phyloP scores from a whole-genome alignment of 2,888 invertebrate species.

The Lobophora halterata region DNA sequence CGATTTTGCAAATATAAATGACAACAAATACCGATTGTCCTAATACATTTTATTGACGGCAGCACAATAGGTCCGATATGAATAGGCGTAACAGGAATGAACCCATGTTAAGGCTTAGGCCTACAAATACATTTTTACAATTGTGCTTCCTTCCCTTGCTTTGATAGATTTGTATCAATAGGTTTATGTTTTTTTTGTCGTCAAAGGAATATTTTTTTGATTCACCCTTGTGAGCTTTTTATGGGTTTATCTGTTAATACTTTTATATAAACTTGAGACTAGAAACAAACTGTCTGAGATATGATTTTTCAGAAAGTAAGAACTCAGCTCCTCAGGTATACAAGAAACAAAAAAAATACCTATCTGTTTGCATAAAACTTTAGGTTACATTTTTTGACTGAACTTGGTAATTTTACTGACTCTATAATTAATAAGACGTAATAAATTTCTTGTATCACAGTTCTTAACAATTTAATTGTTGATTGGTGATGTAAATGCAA shows the following conservation, averaged over 20 bases:
- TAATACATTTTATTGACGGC: constrained; percentile 49
- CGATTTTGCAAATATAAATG: constrained; percentile 47
- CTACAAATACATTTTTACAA: constrained; percentile 36
- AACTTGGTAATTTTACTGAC: no score
- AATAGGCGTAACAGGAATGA: constrained; percentile 38
- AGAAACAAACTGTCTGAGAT: not conserved
- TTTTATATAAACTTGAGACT: not conserved
- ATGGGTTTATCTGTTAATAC: constrained; percentile 1
- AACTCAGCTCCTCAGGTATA: no score
- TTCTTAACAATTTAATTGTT: no score
- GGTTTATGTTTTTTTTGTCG: constrained; percentile 38
- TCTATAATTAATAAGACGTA: no score
- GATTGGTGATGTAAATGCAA: no score
- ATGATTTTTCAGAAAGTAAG: no score
- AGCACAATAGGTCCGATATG: constrained; percentile 45
- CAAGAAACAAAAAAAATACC: no score
- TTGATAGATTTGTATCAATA: constrained; percentile 50
- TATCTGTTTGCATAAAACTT: no score
- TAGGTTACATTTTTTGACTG: no score
- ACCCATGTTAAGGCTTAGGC: constrained; percentile 41
- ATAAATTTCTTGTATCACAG: no score
- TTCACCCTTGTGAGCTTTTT: not conserved
- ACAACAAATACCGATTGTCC: constrained; percentile 67
- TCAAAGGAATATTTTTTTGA: constrained; percentile 17
- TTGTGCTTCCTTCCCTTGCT: constrained; percentile 45